Evolutionary conservation across 2,113 vertebrate genomes (phyloP).

Genomic region (Perca fluviatilis): DNA sequence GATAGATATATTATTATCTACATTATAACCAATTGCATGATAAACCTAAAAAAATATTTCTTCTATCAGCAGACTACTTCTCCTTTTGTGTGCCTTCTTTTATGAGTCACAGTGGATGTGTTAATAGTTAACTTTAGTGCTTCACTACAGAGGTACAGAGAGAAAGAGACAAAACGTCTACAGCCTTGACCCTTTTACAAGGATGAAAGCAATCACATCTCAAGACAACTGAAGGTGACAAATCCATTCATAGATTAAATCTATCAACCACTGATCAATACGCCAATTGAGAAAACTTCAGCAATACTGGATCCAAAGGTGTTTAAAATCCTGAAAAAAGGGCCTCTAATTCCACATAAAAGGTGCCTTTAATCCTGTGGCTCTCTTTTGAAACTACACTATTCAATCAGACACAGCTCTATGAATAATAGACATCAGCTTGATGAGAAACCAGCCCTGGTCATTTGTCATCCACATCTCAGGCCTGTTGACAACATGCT

Average conservation of each 20-base stretch:
- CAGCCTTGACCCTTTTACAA: slow-evolving; percentile 26
- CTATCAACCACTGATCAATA: slow-evolving; percentile 48
- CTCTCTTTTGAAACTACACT: slow-evolving; percentile 37
- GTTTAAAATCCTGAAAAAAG: slow-evolving; percentile 18
- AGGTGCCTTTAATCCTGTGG: slow-evolving; percentile 40
- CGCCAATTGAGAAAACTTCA: slow-evolving; percentile 40
- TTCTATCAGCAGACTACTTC: neutral
- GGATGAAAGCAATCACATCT: slow-evolving; percentile 34
- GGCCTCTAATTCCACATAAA: slow-evolving; percentile 31
- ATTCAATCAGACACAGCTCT: slow-evolving; percentile 56
- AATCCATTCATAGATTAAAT: slow-evolving; percentile 60
- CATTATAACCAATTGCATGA: neutral
- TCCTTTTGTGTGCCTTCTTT: neutral
- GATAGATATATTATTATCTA: neutral
- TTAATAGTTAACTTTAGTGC: neutral
- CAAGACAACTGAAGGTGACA: slow-evolving; percentile 46
- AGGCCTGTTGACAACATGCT: slow-evolving; percentile 73
- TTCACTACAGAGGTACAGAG: neutral
- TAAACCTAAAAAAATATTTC: neutral
- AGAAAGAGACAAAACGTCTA: neutral
- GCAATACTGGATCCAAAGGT: slow-evolving; percentile 12
- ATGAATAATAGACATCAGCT: slow-evolving; percentile 64
- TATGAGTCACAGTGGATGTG: neutral
- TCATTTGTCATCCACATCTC: slow-evolving; percentile 76
- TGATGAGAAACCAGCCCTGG: slow-evolving; percentile 60